A percentile compares a stretch with the other conserved stretches of the same genome.
Evolutionary conservation across 2,888 invertebrate genomes (phyloP).

Genomic region (Heteromyza rotundicornis): DNA sequence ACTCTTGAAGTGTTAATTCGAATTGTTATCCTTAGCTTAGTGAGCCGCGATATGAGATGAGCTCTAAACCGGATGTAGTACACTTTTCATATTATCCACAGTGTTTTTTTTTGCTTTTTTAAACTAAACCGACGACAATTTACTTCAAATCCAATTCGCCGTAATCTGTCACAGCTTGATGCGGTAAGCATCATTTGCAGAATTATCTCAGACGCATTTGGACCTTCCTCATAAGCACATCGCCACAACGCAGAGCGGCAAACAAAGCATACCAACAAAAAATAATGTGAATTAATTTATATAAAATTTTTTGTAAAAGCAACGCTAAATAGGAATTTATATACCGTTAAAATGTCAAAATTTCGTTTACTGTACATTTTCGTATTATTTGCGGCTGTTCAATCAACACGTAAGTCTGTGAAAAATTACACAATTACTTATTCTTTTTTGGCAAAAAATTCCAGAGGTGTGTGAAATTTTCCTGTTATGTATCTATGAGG

Average conservation of each 20-base stretch:
- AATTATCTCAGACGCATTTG: conserved; percentile 8
- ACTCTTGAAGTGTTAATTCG: too few relatives aligned
- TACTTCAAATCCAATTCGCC: too few relatives aligned
- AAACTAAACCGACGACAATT: too few relatives aligned
- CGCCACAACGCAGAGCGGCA: background rate
- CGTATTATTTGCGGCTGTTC: conserved; percentile 39
- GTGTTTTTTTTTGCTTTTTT: too few relatives aligned
- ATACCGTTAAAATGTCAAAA: conserved; percentile 37
- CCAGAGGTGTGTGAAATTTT: conserved; percentile 37
- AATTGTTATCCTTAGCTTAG: too few relatives aligned
- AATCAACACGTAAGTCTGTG: conserved; percentile 48
- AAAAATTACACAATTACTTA: background rate
- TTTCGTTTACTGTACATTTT: conserved; percentile 40
- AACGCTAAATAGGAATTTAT: conserved; percentile 24
- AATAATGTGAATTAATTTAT: background rate
- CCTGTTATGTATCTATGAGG: conserved; percentile 21
- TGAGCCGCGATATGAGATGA: too few relatives aligned
- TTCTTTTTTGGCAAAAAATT: too few relatives aligned
- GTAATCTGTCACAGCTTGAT: too few relatives aligned
- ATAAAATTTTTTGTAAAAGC: background rate
- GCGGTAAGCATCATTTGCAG: too few relatives aligned
- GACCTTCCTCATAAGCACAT: conserved; percentile 3
- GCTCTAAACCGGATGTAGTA: too few relatives aligned
- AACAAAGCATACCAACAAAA: background rate
- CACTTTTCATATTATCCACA: too few relatives aligned